Conservation (phyloP, 2,888 invertebrate species). For the Panopea generosa region DNA sequence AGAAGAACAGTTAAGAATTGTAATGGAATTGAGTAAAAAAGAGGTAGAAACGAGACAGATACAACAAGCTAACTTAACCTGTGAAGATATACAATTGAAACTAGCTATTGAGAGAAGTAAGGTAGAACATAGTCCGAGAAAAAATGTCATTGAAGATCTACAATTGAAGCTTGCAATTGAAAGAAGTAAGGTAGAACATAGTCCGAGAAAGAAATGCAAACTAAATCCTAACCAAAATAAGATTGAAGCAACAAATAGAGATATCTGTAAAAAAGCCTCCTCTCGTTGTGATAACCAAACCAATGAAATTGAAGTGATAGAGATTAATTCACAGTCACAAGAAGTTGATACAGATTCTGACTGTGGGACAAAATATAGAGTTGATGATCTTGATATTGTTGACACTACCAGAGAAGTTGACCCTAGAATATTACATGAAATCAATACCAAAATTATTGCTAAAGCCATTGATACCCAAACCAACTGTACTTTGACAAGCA, state of each 20-base stretch:
- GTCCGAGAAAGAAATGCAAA: slow-evolving; percentile 40
- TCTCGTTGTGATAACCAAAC: too few relatives aligned
- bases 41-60: not conserved
- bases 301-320: slow-evolving; percentile 28
- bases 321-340: slow-evolving; percentile 45
- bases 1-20: slow-evolving; percentile 1
- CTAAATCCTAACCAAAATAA: too few relatives aligned
- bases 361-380: not conserved
- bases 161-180: slow-evolving; percentile 31
- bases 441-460: too few relatives aligned
- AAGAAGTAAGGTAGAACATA: slow-evolving; percentile 39
- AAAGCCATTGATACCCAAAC: too few relatives aligned
- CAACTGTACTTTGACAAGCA: too few relatives aligned
- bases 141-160: slow-evolving; percentile 30
- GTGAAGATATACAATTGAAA: slow-evolving; percentile 19
- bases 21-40: slow-evolving; percentile 2
- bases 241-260: too few relatives aligned
- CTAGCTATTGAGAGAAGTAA: slow-evolving; percentile 41
- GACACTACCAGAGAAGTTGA: too few relatives aligned
- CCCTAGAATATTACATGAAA: too few relatives aligned
- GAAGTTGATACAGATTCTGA: slow-evolving; percentile 9
- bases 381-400: too few relatives aligned
- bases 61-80: not conserved
- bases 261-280: too few relatives aligned
- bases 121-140: slow-evolving; percentile 35